A percentile compares a stretch with the other conserved stretches of the same genome.
phyloP scores from a whole-genome alignment of 1,140 invertebrate species.

The Dermatophagoides farinae region DNA sequence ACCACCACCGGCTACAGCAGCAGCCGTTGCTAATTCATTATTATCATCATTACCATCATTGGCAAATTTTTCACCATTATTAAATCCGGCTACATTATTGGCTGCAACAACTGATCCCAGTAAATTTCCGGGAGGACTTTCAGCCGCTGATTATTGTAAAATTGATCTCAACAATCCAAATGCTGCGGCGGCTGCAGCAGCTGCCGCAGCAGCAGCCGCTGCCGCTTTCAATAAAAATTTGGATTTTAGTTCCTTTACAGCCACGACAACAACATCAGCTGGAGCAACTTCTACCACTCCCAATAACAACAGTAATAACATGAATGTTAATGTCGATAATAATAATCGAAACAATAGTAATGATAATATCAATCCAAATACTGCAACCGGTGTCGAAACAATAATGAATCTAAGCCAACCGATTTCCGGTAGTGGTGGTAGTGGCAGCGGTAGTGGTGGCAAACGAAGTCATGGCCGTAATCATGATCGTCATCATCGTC shows the following conservation, averaged over 20 bases:
- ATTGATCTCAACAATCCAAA: constrained; percentile 7
- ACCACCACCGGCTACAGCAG: too few species aligned
- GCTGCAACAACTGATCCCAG: background rate
- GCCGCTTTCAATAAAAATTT: background rate
- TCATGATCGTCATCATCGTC: constrained; percentile 16
- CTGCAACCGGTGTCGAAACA: constrained; percentile 19
- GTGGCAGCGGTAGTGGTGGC: constrained; percentile 1
- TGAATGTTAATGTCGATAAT: background rate
- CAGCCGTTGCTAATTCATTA: too few species aligned
- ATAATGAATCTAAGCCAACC: constrained; percentile 9
- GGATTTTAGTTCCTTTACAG: background rate
- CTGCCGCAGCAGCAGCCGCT: background rate
- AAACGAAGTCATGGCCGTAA: background rate
- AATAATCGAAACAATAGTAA: background rate
- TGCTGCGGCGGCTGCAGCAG: background rate
- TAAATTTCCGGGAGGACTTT: background rate
- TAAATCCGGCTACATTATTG: background rate
- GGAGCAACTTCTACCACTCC: constrained; percentile 15
- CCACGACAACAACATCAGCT: constrained; percentile 18
- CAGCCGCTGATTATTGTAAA: background rate
- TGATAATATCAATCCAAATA: background rate
- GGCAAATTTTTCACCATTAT: too few species aligned
- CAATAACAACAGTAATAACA: background rate
- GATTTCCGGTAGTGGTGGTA: background rate
- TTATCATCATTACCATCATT: too few species aligned